Conservation (phyloP, 2,113 vertebrate species). For the Pipra filicauda region DNA sequence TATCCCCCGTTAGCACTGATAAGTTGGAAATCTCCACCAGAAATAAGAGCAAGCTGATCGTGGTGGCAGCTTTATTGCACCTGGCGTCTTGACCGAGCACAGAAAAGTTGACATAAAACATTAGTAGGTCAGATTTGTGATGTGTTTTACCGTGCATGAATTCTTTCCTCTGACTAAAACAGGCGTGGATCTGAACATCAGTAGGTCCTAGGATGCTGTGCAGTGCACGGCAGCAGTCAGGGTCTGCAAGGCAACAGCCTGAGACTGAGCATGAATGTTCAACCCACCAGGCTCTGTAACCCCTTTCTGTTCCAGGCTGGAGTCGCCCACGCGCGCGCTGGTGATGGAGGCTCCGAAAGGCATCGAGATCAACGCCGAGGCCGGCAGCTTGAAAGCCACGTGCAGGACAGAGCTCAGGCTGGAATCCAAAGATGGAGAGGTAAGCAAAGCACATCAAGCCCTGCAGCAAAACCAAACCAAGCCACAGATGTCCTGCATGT, state of each 20-base stretch:
- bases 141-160: neutral
- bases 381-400: conserved; percentile 91
- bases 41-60: neutral
- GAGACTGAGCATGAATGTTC: neutral
- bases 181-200: neutral
- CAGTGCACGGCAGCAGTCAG: neutral
- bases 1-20: neutral
- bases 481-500: neutral
- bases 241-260: neutral
- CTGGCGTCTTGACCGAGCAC: neutral
- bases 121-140: neutral
- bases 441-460: neutral
- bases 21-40: neutral
- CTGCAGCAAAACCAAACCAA: neutral
- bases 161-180: neutral
- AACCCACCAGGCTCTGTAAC: neutral
- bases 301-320: conserved; percentile 79
- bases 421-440: conserved; percentile 98
- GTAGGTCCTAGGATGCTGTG: neutral
- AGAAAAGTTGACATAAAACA: neutral
- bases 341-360: conserved; percentile 97
- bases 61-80: neutral
- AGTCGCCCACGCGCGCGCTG: conserved; percentile 92
- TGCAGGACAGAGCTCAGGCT: conserved; percentile 94
- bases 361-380: conserved; percentile 94